Percentiles rank a stretch among this genome's conserved stretches.
These are phyloP conservation scores for Heliangelus exortis DNA, from an alignment of 2,797 vertebrate genomes.

Conservation along the genomic window DNA sequence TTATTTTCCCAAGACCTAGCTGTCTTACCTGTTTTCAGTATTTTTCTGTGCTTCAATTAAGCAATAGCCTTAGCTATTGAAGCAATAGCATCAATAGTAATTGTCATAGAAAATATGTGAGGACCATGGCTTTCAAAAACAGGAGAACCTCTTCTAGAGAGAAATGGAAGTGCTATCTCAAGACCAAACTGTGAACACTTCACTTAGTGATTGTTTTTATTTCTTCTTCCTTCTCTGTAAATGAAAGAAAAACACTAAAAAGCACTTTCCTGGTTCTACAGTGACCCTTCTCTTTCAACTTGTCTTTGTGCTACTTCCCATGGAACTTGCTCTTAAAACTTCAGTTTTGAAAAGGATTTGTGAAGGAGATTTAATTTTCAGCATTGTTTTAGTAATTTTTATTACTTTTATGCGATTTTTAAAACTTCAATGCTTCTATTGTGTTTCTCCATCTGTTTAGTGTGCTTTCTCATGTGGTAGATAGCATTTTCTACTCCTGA, in stretches of 20 bases:
- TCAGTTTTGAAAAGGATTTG: background rate
- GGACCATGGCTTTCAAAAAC: background rate
- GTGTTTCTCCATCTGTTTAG: background rate
- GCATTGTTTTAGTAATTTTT: background rate
- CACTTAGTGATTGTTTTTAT: background rate
- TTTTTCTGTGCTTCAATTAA: background rate
- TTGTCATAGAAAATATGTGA: background rate
- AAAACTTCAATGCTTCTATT: background rate
- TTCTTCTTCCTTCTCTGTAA: background rate
- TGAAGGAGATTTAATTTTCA: background rate
- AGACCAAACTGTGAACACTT: background rate
- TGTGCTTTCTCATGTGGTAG: background rate
- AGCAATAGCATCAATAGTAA: background rate
- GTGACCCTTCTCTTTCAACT: background rate
- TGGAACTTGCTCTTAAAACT: background rate
- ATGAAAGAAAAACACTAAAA: background rate
- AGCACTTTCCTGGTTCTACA: background rate
- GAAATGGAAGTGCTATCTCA: background rate
- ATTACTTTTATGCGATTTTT: background rate
- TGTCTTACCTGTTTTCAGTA: background rate
- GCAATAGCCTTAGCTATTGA: background rate
- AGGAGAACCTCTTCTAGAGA: background rate
- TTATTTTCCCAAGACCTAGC: background rate
- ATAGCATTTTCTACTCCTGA: background rate
- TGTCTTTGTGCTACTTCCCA: background rate